Conservation (phyloP, 2,797 vertebrate species). For the Phalanger gymnotis region DNA sequence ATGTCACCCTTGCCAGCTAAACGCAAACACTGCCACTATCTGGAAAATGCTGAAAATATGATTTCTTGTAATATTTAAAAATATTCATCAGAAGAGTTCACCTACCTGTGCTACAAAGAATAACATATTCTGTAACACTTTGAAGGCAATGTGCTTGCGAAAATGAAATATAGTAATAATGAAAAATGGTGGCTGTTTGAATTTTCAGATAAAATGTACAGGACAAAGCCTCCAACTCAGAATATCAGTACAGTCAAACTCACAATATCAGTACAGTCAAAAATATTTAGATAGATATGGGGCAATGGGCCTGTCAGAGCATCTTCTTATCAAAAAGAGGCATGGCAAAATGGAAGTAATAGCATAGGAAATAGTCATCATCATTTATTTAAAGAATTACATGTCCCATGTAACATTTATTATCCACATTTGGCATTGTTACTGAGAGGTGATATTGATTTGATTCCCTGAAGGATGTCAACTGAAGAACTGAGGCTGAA, state of each 20-base stretch:
- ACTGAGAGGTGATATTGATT: slow-evolving; percentile 44
- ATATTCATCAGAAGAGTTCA: neutral
- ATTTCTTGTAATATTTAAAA: neutral
- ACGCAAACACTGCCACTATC: neutral
- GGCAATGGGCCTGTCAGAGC: slow-evolving; percentile 68
- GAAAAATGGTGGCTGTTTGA: slow-evolving; percentile 69
- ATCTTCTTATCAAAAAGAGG: slow-evolving; percentile 80
- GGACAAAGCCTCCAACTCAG: slow-evolving; percentile 77
- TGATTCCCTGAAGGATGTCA: slow-evolving; percentile 52
- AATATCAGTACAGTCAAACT: slow-evolving; percentile 78
- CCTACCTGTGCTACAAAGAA: neutral
- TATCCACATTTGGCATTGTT: slow-evolving; percentile 35
- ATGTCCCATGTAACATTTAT: slow-evolving; percentile 47
- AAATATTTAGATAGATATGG: slow-evolving; percentile 80
- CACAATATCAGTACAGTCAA: slow-evolving; percentile 76
- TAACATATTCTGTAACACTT: neutral
- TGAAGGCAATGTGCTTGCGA: slow-evolving; percentile 73
- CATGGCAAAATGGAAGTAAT: slow-evolving; percentile 72
- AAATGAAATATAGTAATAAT: slow-evolving; percentile 78
- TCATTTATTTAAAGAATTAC: slow-evolving; percentile 7
- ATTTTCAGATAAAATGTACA: slow-evolving; percentile 83
- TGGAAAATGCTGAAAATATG: neutral
- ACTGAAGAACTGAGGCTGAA: slow-evolving; percentile 59
- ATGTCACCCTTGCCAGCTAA: slow-evolving; percentile 21
- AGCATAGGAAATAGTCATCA: slow-evolving; percentile 1